phyloP scores from a whole-genome alignment of 2,888 invertebrate genomes.

The Pseudeuparius sepicola region DNA sequence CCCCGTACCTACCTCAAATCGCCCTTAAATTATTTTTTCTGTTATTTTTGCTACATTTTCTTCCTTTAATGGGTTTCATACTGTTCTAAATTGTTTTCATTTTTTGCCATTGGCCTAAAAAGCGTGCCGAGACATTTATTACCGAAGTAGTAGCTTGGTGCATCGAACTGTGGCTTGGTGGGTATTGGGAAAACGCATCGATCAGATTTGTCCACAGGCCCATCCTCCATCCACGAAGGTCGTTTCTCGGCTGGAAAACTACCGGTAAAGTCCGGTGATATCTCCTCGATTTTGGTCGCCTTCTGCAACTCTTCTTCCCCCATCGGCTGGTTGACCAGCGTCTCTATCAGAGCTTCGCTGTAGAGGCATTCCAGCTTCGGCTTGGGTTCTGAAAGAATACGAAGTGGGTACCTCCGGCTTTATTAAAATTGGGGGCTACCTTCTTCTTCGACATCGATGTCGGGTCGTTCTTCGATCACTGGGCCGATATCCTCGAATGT shows the following conservation, averaged over 20 bases:
- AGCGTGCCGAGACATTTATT: too few species aligned
- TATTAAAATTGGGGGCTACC: too few species aligned
- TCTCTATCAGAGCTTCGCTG: conserved; percentile 1
- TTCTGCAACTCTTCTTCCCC: background rate
- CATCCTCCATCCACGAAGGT: conserved; percentile 24
- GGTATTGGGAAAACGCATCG: conserved; percentile 22
- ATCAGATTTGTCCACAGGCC: conserved; percentile 20
- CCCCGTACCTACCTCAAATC: too few species aligned
- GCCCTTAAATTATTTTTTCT: too few species aligned
- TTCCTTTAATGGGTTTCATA: too few species aligned
- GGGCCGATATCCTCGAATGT: conserved; percentile 21
- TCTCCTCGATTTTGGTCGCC: conserved; percentile 20
- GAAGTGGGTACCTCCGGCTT: too few species aligned
- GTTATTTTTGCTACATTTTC: too few species aligned
- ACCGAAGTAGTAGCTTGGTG: background rate
- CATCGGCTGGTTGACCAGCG: background rate
- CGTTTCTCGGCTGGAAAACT: conserved; percentile 16
- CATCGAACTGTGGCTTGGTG: conserved; percentile 14
- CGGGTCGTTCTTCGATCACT: conserved; percentile 1
- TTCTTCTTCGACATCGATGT: conserved; percentile 12
- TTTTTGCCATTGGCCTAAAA: too few species aligned
- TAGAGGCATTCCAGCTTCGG: too few species aligned
- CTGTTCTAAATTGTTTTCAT: too few species aligned
- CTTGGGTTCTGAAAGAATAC: too few species aligned
- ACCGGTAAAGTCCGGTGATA: conserved; percentile 21